phyloP scores from a whole-genome alignment of 35 echinoderm and acorn worm species.

The Diadema setosum region DNA sequence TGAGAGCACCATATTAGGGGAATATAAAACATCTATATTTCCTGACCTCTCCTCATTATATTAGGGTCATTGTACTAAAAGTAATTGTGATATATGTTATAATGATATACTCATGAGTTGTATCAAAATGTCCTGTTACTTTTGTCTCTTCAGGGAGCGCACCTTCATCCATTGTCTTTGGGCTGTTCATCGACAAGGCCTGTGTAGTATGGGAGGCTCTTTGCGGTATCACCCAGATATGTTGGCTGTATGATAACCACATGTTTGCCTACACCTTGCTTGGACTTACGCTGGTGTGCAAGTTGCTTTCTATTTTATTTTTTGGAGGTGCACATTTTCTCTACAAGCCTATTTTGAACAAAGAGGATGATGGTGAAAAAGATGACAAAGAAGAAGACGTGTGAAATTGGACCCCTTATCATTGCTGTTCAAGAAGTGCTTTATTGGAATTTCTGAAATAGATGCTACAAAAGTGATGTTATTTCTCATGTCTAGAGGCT shows the following conservation, averaged over 20 bases:
- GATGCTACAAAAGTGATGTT: too few relatives aligned
- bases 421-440: too few relatives aligned
- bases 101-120: too few relatives aligned
- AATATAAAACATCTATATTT: too few relatives aligned
- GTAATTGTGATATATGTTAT: too few relatives aligned
- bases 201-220: slow-evolving; percentile 13
- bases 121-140: too few relatives aligned
- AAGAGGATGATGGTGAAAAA: neutral
- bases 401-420: neutral
- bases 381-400: neutral
- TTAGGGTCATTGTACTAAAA: too few relatives aligned
- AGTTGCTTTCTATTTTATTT: neutral
- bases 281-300: neutral
- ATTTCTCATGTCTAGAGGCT: too few relatives aligned
- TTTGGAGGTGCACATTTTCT: neutral
- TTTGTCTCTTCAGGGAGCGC: neutral
- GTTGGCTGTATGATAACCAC: slow-evolving; percentile 34
- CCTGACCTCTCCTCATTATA: too few relatives aligned
- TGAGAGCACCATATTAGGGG: too few relatives aligned
- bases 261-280: neutral
- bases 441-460: too few relatives aligned
- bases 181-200: neutral
- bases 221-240: neutral
- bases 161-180: slow-evolving; percentile 1
- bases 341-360: neutral